A percentile compares a stretch with the other conserved stretches of the same genome.
Conservation (phyloP, 2,888 invertebrate species). For the Thymelicus lineola region DNA sequence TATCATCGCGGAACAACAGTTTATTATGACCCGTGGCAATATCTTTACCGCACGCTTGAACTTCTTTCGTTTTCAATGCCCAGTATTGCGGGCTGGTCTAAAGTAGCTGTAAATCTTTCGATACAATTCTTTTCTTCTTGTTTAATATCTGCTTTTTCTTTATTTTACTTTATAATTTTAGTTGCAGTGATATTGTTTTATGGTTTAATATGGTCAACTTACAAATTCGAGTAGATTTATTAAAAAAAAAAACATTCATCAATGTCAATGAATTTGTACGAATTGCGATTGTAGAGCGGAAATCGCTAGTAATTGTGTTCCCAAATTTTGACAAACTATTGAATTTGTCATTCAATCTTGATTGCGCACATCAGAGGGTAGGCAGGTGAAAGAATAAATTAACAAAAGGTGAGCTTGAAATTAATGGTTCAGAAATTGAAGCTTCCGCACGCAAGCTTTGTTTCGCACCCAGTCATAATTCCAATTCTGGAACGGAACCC, state of each 20-base stretch:
- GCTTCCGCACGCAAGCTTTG: constrained; percentile 56
- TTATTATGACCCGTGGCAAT: constrained; percentile 42
- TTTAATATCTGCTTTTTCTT: no score
- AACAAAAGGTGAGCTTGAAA: constrained; percentile 20
- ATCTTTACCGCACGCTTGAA: constrained; percentile 11
- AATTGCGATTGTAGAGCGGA: no score
- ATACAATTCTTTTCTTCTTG: no score
- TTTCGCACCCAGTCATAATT: constrained; percentile 66
- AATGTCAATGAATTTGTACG: no score
- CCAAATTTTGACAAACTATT: constrained; percentile 6
- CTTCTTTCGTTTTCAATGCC: neutral
- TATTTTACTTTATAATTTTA: no score
- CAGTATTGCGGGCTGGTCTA: no score
- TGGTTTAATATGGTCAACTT: no score
- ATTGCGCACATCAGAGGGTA: constrained; percentile 7
- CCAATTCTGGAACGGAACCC: constrained; percentile 49
- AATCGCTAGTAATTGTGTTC: neutral
- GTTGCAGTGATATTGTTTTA: no score
- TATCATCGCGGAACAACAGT: constrained; percentile 61
- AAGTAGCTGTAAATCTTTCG: no score
- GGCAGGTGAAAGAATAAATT: constrained; percentile 9
- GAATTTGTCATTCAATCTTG: constrained; percentile 23
- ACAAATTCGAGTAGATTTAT: no score
- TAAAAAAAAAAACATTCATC: no score
- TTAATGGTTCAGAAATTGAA: constrained; percentile 38